phyloP scores from a whole-genome alignment of 2,113 vertebrate genomes.

The Motacilla alba region DNA sequence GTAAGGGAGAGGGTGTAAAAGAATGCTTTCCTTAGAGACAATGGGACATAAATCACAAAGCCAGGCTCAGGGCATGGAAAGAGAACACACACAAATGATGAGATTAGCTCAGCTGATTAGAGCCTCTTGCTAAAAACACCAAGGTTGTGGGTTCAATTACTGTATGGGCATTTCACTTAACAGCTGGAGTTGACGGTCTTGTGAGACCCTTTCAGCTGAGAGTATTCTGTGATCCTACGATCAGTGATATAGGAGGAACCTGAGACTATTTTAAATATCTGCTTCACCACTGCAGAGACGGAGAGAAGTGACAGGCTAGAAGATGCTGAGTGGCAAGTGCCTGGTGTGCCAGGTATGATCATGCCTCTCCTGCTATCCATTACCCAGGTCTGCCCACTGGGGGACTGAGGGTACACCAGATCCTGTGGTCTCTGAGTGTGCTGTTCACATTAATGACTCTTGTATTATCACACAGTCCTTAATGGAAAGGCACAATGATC shows the following conservation, averaged over 20 bases:
- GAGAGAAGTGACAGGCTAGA: neutral
- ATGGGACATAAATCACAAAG: neutral
- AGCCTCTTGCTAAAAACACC: neutral
- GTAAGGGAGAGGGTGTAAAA: neutral
- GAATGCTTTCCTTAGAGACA: neutral
- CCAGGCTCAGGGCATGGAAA: neutral
- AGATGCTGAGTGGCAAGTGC: neutral
- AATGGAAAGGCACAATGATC: neutral
- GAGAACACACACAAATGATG: neutral
- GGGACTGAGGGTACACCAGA: neutral
- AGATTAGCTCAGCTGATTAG: neutral
- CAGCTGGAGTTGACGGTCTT: neutral
- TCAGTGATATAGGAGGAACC: neutral
- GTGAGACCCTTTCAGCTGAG: neutral
- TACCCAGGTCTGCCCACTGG: neutral
- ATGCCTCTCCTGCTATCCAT: neutral
- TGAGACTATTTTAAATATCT: neutral
- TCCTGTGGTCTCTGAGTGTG: neutral
- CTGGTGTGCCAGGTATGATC: neutral
- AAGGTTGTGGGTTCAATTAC: neutral
- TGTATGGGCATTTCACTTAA: neutral
- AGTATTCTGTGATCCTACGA: neutral
- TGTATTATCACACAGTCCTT: neutral
- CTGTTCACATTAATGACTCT: neutral
- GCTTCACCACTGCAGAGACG: neutral